Conservation (phyloP, 2,888 invertebrate species). For the Melangyna quadrimaculata region DNA sequence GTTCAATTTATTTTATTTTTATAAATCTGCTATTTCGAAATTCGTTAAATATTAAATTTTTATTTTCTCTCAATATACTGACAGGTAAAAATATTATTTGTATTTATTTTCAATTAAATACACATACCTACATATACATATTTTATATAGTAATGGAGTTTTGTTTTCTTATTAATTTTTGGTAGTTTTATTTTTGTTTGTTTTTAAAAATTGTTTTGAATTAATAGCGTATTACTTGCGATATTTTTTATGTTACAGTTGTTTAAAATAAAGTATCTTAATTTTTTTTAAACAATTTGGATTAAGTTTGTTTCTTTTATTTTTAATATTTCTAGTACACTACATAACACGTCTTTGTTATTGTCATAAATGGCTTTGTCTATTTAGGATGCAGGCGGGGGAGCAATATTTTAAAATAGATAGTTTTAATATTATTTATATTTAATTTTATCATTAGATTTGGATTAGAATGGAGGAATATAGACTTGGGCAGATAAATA, state of each 20-base stretch:
- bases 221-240: slow-evolving; percentile 69
- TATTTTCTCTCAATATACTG: slow-evolving; percentile 44
- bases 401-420: slow-evolving; percentile 23
- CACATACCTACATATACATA: slow-evolving; percentile 55
- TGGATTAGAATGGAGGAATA: neutral
- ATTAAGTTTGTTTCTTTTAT: slow-evolving; percentile 38
- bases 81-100: slow-evolving; percentile 58
- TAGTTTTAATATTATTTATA: neutral
- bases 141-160: slow-evolving; percentile 64
- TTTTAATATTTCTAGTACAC: slow-evolving; percentile 43
- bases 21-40: slow-evolving; percentile 53
- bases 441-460: neutral
- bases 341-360: slow-evolving; percentile 62
- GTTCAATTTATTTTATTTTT: slow-evolving; percentile 13
- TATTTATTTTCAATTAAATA: slow-evolving; percentile 51
- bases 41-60: slow-evolving; percentile 44
- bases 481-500: neutral
- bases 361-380: slow-evolving; percentile 66
- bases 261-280: slow-evolving; percentile 33
- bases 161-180: slow-evolving; percentile 52
- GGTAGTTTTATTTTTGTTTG: slow-evolving; percentile 39
- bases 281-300: slow-evolving; percentile 20
- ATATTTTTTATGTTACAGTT: slow-evolving; percentile 73
- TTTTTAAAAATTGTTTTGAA: slow-evolving; percentile 24
- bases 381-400: slow-evolving; percentile 47